Base-by-base conservation (phyloP, 2,888 invertebrate genomes). In the Chelonus formosanus region DNA sequence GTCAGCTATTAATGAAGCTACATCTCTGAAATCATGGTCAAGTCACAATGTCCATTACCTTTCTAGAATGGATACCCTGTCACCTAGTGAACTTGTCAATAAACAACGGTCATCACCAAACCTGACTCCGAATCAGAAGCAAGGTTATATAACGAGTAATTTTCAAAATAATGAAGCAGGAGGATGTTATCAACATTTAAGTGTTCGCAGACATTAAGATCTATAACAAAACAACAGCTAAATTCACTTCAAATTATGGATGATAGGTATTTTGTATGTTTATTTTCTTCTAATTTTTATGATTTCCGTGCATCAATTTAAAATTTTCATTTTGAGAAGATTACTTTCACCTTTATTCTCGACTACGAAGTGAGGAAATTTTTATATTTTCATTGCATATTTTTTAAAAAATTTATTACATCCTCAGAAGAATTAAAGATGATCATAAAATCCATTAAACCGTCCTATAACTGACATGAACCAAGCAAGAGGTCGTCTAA, bases 161-260 rank as follows among this genome's bases (percentile, higher is more conserved):
- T 60, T 72, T 59, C 78, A 82, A 43, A 74, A 70, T 60, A 82
- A 84, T 72, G 86, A 87, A 68, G 86, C 86, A 10, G 88, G 91
- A 74, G 88, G 92, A 66, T 92, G 92, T 80, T 92, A 92, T 83
- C 92, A 92, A 80, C 92, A 92, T 86, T 87, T 96, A 70, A 92
- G 94, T 78, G 88, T 92, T 68, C 92, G 92, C 81, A 88, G 91
- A 74, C 90, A 82, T 71, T 84, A 84, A 65, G 84, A 84, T 60
- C 77, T 3, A 66, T 73, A 35, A 61, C 73, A 63, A 76, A 77
- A 63, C 69, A 72, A 10, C 77, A 76, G 34, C 76, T 85, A 43
- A 86, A 86, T 75, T 85, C 87, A 3, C 82, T 84, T 44, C 87
- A 87, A 74, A 84, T 87, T 73, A 82, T 88, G 53, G 89, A 88